Conservation (phyloP, 2,797 vertebrate genomes). For the Gallinago stenura region DNA sequence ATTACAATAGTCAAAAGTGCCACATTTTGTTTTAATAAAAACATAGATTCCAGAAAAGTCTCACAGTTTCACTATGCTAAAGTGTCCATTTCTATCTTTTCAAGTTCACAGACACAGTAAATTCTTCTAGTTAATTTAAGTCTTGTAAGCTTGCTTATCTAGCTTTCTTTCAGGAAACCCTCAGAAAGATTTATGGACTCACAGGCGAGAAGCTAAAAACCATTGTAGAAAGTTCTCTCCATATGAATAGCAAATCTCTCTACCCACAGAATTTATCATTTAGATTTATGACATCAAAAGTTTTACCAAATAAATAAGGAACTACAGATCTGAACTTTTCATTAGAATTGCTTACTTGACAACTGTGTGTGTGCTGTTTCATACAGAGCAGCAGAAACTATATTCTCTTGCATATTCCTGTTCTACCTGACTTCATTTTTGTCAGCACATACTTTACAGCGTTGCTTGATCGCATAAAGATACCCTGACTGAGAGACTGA, state of each 20-base stretch:
- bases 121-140: conserved; percentile 1
- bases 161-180: conserved; percentile 12
- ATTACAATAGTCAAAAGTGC: background rate
- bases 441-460: background rate
- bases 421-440: background rate
- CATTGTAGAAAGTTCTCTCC: background rate
- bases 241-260: background rate
- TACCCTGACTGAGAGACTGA: background rate
- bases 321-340: background rate
- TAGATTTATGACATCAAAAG: background rate
- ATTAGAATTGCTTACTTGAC: background rate
- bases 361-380: background rate
- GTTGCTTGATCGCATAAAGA: background rate
- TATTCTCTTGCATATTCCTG: background rate
- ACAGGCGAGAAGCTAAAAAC: background rate
- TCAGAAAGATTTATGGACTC: conserved; percentile 10
- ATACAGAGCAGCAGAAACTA: background rate
- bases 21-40: background rate
- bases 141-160: background rate
- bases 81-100: background rate
- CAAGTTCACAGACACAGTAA: background rate
- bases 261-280: background rate
- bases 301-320: background rate
- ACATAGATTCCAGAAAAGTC: background rate
- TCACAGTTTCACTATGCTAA: background rate